Base-by-base conservation (phyloP, 2,113 vertebrate genomes). In the Cinclus mexicanus region DNA sequence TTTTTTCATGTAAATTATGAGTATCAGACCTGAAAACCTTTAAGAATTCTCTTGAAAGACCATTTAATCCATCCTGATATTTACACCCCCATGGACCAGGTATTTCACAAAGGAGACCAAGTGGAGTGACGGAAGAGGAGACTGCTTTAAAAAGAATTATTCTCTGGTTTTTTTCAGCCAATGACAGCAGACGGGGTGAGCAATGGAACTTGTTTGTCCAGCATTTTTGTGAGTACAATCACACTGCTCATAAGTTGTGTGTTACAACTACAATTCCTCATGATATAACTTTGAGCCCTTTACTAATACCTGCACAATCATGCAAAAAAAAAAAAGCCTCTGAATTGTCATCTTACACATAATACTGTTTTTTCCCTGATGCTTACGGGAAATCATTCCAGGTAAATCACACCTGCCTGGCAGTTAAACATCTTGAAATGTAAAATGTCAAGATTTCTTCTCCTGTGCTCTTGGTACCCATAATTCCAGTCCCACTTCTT, bases 21-120 rank as follows among this genome's bases (percentile, higher is more conserved):
- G 12, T 61, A 77, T 89, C 57, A 79, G 44, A 70, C 25, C 26
- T 46, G n/a, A 92, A 81, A 87, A 64, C 41, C 39, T 84, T 68
- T 64, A 64, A 84, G 33, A 71, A 78, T 59, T 83, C n/a, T 78
- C 41, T 35, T 71, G 61, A 75, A 96, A 95, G 37, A 67, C 61
- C 47, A 75, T n/a, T 68, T 59, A 19, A 53, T 42, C 41, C 33
- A 23, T 78, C 49, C 77, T 61, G 49, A 76, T 39, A 19, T 41
- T 93, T 67, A 55, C 10, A 46, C 68, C 60, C 59, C 83, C 26
- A 13, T 14, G 39, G 90, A 77, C 50, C 37, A 77, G 29, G 12
- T 2, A 0, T 83, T 95, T 86, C 60, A 90, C 55, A 80, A 63
- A 24, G 19, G 24, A 88, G 39, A 74, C 33, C 35, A 68, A 69